Evolutionary conservation across 2,797 vertebrate species (phyloP).

Genomic region (Meriones psammophilus): DNA sequence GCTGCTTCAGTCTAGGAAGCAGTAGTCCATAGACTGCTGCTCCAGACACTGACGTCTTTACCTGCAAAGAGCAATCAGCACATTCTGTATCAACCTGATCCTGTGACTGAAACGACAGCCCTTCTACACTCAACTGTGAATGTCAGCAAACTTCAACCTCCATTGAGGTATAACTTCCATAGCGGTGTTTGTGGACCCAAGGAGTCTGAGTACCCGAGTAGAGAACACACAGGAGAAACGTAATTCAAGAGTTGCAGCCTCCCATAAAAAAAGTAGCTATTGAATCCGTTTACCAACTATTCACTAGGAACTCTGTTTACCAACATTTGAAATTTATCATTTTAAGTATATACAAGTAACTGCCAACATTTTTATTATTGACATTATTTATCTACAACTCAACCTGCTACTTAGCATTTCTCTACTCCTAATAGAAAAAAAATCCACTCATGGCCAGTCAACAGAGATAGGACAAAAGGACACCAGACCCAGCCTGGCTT

Average conservation of each 20-base stretch:
- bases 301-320: slow-evolving; percentile 7
- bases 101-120: background rate
- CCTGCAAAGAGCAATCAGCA: background rate
- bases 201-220: background rate
- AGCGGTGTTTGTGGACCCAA: background rate
- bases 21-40: background rate
- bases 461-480: slow-evolving; percentile 3
- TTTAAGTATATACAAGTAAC: background rate
- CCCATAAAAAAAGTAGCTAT: background rate
- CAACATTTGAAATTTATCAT: slow-evolving; percentile 44
- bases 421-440: slow-evolving; percentile 31
- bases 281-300: background rate
- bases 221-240: background rate
- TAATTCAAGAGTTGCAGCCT: background rate
- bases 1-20: slow-evolving; percentile 24
- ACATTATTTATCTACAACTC: background rate
- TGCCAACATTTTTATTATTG: background rate
- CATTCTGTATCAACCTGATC: background rate
- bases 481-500: background rate
- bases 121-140: background rate
- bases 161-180: background rate
- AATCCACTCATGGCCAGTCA: background rate
- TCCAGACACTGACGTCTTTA: slow-evolving; percentile 31
- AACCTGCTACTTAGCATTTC: slow-evolving; percentile 15
- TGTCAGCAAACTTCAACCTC: background rate